These are phyloP conservation scores for Vireo altiloquus DNA, from an alignment of 2,113 vertebrate genomes.

Conservation along the genomic window DNA sequence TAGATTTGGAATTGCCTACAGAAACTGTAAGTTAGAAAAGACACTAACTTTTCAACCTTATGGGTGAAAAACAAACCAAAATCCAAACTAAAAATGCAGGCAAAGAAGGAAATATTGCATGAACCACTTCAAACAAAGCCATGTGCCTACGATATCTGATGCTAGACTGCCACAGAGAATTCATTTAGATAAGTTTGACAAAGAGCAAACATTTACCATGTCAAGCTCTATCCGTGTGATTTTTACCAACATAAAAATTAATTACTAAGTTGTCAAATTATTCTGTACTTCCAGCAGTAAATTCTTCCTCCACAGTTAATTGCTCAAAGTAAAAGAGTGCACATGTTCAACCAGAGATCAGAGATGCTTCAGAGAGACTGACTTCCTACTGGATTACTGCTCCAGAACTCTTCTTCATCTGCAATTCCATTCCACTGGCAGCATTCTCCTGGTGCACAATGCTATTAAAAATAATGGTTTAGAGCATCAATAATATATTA, in stretches of 20 bases:
- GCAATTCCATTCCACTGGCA: background rate
- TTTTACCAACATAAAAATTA: background rate
- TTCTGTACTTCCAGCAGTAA: background rate
- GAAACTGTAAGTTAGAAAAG: background rate
- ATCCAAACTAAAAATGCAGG: background rate
- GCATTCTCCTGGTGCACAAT: background rate
- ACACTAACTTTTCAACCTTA: background rate
- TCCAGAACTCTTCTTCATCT: background rate
- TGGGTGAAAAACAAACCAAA: background rate
- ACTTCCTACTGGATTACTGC: background rate
- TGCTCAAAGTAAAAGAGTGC: background rate
- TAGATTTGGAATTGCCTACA: background rate
- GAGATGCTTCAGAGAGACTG: background rate
- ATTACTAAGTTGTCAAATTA: background rate
- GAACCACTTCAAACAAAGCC: background rate
- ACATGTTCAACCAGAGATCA: background rate
- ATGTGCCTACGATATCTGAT: background rate
- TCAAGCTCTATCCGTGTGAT: background rate
- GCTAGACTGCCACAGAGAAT: background rate
- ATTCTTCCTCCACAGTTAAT: background rate
- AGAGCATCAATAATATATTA: constrained; percentile 24
- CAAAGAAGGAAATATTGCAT: background rate
- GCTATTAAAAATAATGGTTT: constrained; percentile 31
- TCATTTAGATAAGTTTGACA: background rate
- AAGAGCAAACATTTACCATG: background rate